phyloP scores from a whole-genome alignment of 64 coral and sea anemone genomes.

The Anthopleura sola region DNA sequence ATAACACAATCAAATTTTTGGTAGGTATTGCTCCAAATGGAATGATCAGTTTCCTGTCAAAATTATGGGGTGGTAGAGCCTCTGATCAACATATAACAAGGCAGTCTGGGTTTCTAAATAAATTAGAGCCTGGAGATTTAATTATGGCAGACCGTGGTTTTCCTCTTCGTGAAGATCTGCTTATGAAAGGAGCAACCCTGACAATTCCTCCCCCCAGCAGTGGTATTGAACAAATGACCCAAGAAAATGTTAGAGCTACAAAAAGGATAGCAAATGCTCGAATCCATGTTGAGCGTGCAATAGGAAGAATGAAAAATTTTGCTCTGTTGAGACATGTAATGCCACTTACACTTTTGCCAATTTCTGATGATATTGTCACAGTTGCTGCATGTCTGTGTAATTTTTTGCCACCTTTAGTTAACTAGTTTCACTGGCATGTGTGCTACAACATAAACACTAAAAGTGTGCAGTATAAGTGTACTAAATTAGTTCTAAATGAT shows the following conservation, averaged over 20 bases:
- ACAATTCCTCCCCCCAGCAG: conserved; percentile 48
- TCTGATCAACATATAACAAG: conserved; percentile 56
- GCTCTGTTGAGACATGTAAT: conserved; percentile 14
- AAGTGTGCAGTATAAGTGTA: too few relatives aligned
- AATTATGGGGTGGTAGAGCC: conserved; percentile 58
- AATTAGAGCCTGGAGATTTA: conserved; percentile 44
- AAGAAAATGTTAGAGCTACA: conserved; percentile 30
- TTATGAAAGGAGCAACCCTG: conserved; percentile 32
- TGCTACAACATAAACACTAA: too few relatives aligned
- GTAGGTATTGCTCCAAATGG: conserved; percentile 50
- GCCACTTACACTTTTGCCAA: conserved; percentile 28
- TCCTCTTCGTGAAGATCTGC: conserved; percentile 52
- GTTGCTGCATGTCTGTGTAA: conserved; percentile 41
- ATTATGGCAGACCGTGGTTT: conserved; percentile 55
- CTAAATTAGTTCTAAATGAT: too few relatives aligned
- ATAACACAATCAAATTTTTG: conserved; percentile 51
- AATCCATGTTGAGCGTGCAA: conserved; percentile 39
- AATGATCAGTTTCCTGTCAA: conserved; percentile 59
- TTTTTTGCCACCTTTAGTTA: conserved; percentile 39
- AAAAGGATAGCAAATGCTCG: conserved; percentile 51
- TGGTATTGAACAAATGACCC: conserved; percentile 42
- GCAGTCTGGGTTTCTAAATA: conserved; percentile 45
- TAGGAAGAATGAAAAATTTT: conserved; percentile 42
- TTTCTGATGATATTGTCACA: conserved; percentile 46
- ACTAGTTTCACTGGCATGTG: too few relatives aligned